These are phyloP conservation scores for Rousettus leschenaultii DNA, from an alignment of 2,113 vertebrate genomes.

Conservation along the genomic window DNA sequence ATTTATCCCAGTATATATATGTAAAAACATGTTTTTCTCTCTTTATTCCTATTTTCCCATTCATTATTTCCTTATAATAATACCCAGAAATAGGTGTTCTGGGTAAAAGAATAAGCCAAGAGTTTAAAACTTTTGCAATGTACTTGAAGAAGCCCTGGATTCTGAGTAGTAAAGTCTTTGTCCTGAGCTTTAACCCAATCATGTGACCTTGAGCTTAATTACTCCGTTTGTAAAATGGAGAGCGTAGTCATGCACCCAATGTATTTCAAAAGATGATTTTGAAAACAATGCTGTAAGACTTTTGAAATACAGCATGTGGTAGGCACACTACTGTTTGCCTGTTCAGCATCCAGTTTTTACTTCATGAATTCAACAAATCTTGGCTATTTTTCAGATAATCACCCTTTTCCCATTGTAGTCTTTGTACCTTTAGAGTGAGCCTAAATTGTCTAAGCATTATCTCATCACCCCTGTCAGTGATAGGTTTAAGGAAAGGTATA, in stretches of 20 bases:
- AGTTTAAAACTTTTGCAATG: background rate
- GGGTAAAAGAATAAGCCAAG: background rate
- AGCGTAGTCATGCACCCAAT: background rate
- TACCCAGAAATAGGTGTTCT: background rate
- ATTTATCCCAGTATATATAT: too few relatives aligned
- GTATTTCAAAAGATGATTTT: background rate
- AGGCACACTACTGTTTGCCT: background rate
- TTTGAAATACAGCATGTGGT: background rate
- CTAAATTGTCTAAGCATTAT: background rate
- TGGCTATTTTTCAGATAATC: background rate
- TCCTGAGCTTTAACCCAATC: background rate
- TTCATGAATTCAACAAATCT: background rate
- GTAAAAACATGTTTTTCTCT: background rate
- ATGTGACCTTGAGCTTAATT: background rate
- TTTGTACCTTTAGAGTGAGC: background rate
- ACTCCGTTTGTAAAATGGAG: background rate
- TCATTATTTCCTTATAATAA: conserved; percentile 14
- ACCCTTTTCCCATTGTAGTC: background rate
- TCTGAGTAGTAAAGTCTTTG: background rate
- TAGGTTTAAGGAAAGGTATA: background rate
- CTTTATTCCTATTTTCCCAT: background rate
- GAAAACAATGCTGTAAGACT: background rate
- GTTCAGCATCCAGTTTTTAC: background rate
- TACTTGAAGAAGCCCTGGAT: background rate
- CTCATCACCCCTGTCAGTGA: background rate